Conservation (phyloP, 1,140 invertebrate species). For the Drosophila santomea region DNA sequence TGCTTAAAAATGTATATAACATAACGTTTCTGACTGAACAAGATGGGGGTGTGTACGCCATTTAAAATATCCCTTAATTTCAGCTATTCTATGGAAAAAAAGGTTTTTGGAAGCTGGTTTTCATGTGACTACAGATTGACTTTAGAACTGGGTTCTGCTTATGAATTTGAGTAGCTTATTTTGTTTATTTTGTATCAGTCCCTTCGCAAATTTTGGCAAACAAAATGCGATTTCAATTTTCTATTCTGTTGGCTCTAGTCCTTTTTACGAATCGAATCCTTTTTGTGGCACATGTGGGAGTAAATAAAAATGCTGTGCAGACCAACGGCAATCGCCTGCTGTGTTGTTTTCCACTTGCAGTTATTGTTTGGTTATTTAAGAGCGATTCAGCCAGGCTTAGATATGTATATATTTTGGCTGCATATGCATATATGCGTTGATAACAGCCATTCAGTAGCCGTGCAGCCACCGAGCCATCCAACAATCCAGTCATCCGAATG, state of each 20-base stretch:
- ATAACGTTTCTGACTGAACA: no score
- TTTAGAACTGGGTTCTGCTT: neutral
- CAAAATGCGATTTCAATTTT: conserved; percentile 32
- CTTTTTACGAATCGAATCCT: conserved; percentile 20
- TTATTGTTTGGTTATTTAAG: conserved; percentile 83
- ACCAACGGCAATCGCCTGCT: conserved; percentile 34
- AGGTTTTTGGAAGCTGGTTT: neutral
- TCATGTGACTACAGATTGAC: neutral
- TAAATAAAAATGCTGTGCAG: conserved; percentile 36
- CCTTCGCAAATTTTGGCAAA: conserved; percentile 11
- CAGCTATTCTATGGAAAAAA: no score
- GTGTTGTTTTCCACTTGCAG: conserved; percentile 47
- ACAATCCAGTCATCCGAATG: conserved; percentile 45
- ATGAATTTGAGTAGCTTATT: neutral
- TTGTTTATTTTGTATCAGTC: neutral
- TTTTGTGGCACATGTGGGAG: conserved; percentile 22
- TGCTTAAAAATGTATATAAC: no score
- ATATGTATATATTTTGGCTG: conserved; percentile 61
- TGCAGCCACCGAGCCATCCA: conserved; percentile 11
- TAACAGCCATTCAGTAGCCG: conserved; percentile 35
- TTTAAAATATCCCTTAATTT: no score
- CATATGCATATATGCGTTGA: conserved; percentile 42
- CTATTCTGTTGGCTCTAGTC: neutral
- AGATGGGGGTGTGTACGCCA: no score
- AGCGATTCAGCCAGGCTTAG: conserved; percentile 79